A percentile compares a stretch with the other conserved stretches of the same genome.
Conservation (phyloP, 2,113 vertebrate species). For the Pholis gunnellus region DNA sequence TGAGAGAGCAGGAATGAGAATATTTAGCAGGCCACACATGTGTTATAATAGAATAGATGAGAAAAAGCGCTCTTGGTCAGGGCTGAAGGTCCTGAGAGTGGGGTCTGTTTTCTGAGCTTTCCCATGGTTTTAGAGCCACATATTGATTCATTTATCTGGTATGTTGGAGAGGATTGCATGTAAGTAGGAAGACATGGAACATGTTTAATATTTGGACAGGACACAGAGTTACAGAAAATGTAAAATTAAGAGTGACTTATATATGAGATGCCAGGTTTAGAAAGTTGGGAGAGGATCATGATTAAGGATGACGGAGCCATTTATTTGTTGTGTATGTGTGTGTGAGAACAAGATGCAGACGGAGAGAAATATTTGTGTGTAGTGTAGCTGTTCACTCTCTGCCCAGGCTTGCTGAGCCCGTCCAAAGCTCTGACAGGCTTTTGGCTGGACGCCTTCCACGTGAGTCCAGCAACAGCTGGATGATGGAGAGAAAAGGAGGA, state of each 20-base stretch:
- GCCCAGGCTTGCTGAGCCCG: constrained; percentile 41
- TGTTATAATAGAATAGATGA: constrained; percentile 11
- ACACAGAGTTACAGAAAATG: constrained; percentile 21
- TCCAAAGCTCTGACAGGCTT: constrained; percentile 68
- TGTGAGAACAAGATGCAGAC: constrained; percentile 43
- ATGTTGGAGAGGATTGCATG: constrained; percentile 11
- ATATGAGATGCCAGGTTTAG: constrained; percentile 12
- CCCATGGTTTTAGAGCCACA: constrained; percentile 47
- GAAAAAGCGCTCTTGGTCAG: constrained; percentile 55
- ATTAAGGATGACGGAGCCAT: constrained; percentile 11
- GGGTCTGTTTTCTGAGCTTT: constrained; percentile 38
- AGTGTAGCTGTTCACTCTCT: constrained; percentile 34
- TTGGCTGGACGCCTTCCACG: constrained; percentile 77
- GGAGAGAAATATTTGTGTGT: constrained; percentile 39
- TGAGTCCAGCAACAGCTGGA: constrained; percentile 80
- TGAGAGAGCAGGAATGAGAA: constrained; percentile 13
- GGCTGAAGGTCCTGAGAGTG: constrained; percentile 22
- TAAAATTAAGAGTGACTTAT: constrained; percentile 11
- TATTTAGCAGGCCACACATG: constrained; percentile 47
- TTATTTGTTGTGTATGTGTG: constrained; percentile 45
- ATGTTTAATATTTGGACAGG: not conserved
- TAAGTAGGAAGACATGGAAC: constrained; percentile 20
- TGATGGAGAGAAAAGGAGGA: constrained; percentile 41
- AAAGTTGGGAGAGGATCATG: not conserved
- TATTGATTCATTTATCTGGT: constrained; percentile 63